Evolutionary conservation across 2,113 vertebrate genomes (phyloP).

Genomic region (Quiscalus mexicanus): DNA sequence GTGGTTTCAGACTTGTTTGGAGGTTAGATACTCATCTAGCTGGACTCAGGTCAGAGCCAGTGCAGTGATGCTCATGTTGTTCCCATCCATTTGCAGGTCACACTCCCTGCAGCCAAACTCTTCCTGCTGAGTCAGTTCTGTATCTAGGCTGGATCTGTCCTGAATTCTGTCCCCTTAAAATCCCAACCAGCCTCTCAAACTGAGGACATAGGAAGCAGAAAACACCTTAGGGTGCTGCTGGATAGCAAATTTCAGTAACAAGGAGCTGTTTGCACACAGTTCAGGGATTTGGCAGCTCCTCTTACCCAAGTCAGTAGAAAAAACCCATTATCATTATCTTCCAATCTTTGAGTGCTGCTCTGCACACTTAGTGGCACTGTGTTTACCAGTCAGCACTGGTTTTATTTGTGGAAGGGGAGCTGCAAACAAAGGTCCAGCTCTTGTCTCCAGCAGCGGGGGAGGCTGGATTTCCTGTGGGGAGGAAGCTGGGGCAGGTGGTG

Average conservation of each 20-base stretch:
- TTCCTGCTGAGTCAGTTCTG: neutral
- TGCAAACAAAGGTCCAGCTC: slow-evolving; percentile 20
- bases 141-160: neutral
- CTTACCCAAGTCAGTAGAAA: neutral
- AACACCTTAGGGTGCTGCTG: neutral
- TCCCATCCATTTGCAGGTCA: neutral
- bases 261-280: neutral
- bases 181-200: neutral
- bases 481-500: slow-evolving; percentile 8
- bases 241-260: neutral
- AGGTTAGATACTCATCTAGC: neutral
- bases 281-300: neutral
- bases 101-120: neutral
- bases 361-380: neutral
- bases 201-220: neutral
- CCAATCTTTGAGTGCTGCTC: neutral
- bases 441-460: accelerated
- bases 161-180: neutral
- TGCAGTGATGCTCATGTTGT: neutral
- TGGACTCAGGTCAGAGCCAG: neutral
- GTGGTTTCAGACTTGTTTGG: neutral
- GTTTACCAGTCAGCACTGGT: neutral
- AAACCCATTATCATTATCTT: neutral
- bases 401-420: slow-evolving; percentile 1
- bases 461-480: slow-evolving; percentile 33